Conservation (phyloP, 2,888 invertebrate genomes). For the Agrotis ipsilon region DNA sequence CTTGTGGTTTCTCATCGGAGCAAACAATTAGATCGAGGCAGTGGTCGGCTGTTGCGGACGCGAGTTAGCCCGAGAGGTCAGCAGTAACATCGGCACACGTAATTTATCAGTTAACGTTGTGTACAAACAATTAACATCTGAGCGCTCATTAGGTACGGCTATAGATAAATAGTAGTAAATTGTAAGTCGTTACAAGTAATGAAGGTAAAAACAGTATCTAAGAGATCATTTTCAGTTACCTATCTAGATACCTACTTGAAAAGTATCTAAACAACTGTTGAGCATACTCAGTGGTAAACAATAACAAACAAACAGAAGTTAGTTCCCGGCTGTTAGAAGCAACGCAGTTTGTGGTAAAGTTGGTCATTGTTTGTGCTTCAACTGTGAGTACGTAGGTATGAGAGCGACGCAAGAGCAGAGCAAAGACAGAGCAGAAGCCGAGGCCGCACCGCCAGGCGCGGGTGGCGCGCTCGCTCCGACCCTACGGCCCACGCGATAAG, state of each 20-base stretch:
- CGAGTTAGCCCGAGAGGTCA: conserved; percentile 39
- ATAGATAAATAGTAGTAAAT: conserved; percentile 42
- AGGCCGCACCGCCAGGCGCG: conserved; percentile 77
- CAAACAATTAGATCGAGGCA: conserved; percentile 37
- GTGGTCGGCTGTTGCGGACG: conserved; percentile 20
- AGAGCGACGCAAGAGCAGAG: conserved; percentile 88
- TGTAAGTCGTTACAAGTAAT: conserved; percentile 28
- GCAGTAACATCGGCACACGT: conserved; percentile 34
- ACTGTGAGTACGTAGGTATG: conserved; percentile 56
- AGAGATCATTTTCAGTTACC: conserved; percentile 6
- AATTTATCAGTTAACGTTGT: conserved; percentile 51
- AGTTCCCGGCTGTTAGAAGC: conserved; percentile 40
- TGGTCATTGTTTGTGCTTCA: conserved; percentile 57
- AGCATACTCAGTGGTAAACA: conserved; percentile 50
- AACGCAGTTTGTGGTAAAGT: conserved; percentile 47
- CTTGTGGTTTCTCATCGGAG: conserved; percentile 53
- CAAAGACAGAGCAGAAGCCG: conserved; percentile 82
- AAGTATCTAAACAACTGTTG: conserved; percentile 37
- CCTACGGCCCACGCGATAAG: conserved; percentile 87
- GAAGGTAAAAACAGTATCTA: conserved; percentile 5
- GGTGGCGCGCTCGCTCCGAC: conserved; percentile 71
- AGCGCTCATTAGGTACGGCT: conserved; percentile 38
- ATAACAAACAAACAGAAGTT: conserved; percentile 50
- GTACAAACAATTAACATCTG: conserved; percentile 54
- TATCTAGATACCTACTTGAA: conserved; percentile 22